Evolutionary conservation across 2,888 invertebrate genomes (phyloP).

Genomic region (Psococerastis gibbosa): DNA sequence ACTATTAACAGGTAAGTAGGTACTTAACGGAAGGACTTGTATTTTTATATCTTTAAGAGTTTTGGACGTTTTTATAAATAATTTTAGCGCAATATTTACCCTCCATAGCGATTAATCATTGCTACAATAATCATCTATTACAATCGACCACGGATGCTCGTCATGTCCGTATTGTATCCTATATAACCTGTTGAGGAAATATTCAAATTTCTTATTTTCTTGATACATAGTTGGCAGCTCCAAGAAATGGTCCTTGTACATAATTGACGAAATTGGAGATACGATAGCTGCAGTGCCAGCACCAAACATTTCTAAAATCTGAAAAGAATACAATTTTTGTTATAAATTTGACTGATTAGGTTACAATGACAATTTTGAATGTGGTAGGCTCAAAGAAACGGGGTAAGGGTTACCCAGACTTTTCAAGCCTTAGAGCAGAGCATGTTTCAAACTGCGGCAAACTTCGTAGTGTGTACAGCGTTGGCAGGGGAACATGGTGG

Average conservation of each 20-base stretch:
- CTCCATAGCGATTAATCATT: too few species aligned
- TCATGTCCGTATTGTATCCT: constrained; percentile 83
- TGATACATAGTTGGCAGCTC: constrained; percentile 54
- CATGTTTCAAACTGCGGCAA: too few species aligned
- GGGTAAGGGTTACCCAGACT: too few species aligned
- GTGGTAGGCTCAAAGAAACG: too few species aligned
- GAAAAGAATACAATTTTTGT: constrained; percentile 21
- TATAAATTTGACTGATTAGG: constrained; percentile 1
- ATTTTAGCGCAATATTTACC: too few species aligned
- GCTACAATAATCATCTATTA: constrained; percentile 34
- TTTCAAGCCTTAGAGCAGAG: too few species aligned
- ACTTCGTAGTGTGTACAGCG: too few species aligned
- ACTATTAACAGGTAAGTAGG: too few species aligned
- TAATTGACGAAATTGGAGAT: constrained; percentile 73
- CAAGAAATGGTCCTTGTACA: constrained; percentile 49
- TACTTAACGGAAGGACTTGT: too few species aligned
- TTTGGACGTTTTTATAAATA: too few species aligned
- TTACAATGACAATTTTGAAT: constrained; percentile 6
- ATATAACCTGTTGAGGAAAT: constrained; percentile 52
- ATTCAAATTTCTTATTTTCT: constrained; percentile 47
- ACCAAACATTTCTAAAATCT: constrained; percentile 93
- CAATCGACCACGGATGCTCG: constrained; percentile 60
- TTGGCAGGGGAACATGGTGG: too few species aligned
- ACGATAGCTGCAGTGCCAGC: constrained; percentile 95
- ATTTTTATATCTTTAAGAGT: too few species aligned